These are phyloP conservation scores for Copidosoma floridanum DNA, from an alignment of 1,140 invertebrate genomes.

Conservation along the genomic window DNA sequence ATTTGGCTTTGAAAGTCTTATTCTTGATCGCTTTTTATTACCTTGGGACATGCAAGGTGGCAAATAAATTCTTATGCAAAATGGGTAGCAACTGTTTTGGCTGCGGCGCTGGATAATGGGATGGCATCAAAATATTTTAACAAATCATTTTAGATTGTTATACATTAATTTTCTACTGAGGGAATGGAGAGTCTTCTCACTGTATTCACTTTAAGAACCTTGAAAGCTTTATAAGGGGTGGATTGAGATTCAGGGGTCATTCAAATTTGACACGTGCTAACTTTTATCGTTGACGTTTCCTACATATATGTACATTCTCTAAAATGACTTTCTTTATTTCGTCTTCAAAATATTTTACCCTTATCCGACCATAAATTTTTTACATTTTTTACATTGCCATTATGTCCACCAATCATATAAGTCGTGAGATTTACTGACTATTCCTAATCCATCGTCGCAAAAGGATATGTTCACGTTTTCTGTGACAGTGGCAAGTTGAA, in stretches of 20 bases:
- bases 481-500: not conserved
- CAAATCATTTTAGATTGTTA: slow-evolving; percentile 40
- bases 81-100: slow-evolving; percentile 24
- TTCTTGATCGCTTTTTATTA: slow-evolving; percentile 20
- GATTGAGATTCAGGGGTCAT: slow-evolving; percentile 47
- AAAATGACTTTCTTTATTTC: slow-evolving; percentile 43
- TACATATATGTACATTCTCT: slow-evolving; percentile 40
- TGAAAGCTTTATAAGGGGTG: slow-evolving; percentile 39
- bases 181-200: slow-evolving; percentile 41
- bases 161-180: slow-evolving; percentile 36
- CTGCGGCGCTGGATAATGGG: no score
- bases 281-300: slow-evolving; percentile 46
- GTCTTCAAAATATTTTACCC: slow-evolving; percentile 43
- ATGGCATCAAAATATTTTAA: slow-evolving; percentile 42
- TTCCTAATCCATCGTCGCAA: slow-evolving; percentile 38
- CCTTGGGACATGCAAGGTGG: not conserved
- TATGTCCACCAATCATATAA: slow-evolving; percentile 40
- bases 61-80: slow-evolving; percentile 28
- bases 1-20: not conserved
- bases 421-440: slow-evolving; percentile 43
- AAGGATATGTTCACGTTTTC: not conserved
- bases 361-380: slow-evolving; percentile 44
- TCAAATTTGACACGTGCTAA: slow-evolving; percentile 35
- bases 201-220: slow-evolving; percentile 42
- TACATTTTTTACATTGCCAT: slow-evolving; percentile 37